A percentile compares a stretch with the other conserved stretches of the same genome.
phyloP scores from a whole-genome alignment of 2,113 vertebrate species.

The Serilophus lunatus region DNA sequence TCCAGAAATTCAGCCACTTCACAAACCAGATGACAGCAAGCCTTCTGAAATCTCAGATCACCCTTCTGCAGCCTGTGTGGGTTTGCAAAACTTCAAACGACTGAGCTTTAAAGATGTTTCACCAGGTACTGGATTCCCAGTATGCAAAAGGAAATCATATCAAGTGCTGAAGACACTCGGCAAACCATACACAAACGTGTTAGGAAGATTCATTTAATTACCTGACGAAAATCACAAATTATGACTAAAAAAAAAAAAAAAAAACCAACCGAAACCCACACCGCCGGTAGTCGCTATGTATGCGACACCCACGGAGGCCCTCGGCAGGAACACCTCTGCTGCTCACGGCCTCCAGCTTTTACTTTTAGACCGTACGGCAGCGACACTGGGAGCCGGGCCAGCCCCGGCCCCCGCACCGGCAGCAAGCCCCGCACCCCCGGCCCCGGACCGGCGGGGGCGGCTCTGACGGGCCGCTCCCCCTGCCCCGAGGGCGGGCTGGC shows the following conservation, averaged over 20 bases:
- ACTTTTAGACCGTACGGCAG: rapidly evolving
- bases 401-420: background rate
- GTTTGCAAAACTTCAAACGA: background rate
- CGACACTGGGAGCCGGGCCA: rapidly evolving
- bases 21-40: background rate
- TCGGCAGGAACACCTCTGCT: background rate
- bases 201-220: background rate
- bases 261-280: no score
- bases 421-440: no score
- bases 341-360: background rate
- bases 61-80: background rate
- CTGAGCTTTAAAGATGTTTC: background rate
- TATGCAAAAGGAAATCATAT: rapidly evolving
- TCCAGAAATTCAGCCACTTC: background rate
- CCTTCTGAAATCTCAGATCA: background rate
- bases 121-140: background rate
- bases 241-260: background rate
- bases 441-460: no score
- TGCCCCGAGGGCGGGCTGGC: no score
- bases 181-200: rapidly evolving
- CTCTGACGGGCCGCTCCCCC: no score
- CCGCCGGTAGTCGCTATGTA: no score
- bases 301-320: background rate
- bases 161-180: background rate
- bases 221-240: background rate